Percentiles rank a stretch among this genome's conserved stretches.
These are phyloP conservation scores for Monochamus alternatus DNA, from an alignment of 2,888 invertebrate species.

Conservation along the genomic window DNA sequence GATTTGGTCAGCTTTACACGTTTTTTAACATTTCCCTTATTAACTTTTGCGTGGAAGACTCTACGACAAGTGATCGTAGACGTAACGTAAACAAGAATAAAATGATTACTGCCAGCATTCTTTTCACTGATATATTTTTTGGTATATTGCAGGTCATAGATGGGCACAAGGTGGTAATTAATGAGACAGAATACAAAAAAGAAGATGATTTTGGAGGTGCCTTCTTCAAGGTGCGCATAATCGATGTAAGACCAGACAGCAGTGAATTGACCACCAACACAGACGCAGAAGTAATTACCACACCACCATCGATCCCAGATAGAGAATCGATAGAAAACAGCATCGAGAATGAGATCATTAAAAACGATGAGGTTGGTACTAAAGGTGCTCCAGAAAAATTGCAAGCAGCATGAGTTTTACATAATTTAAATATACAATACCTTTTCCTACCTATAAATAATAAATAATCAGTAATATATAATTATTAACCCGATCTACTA, in stretches of 20 bases:
- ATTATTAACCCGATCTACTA: conserved; percentile 24
- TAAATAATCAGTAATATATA: conserved; percentile 24
- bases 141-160: conserved; percentile 69
- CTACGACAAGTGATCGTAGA: too few species aligned
- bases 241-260: conserved; percentile 70
- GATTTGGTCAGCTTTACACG: too few species aligned
- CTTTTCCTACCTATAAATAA: conserved; percentile 24
- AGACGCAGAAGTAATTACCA: conserved; percentile 52
- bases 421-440: conserved; percentile 15
- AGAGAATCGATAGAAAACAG: conserved; percentile 63
- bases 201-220: conserved; percentile 66
- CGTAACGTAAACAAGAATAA: too few species aligned
- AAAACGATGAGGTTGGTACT: conserved; percentile 66
- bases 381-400: conserved; percentile 64
- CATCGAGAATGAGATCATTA: conserved; percentile 64
- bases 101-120: too few species aligned
- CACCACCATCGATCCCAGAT: conserved; percentile 50
- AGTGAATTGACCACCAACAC: conserved; percentile 57
- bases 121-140: neutral
- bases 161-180: conserved; percentile 73
- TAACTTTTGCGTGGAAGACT: too few species aligned
- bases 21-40: too few species aligned
- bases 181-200: conserved; percentile 72
- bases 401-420: conserved; percentile 42
- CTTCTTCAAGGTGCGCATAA: conserved; percentile 70